These are phyloP conservation scores for Pherbina coryleti DNA, from an alignment of 2,888 invertebrate species.

Conservation along the genomic window DNA sequence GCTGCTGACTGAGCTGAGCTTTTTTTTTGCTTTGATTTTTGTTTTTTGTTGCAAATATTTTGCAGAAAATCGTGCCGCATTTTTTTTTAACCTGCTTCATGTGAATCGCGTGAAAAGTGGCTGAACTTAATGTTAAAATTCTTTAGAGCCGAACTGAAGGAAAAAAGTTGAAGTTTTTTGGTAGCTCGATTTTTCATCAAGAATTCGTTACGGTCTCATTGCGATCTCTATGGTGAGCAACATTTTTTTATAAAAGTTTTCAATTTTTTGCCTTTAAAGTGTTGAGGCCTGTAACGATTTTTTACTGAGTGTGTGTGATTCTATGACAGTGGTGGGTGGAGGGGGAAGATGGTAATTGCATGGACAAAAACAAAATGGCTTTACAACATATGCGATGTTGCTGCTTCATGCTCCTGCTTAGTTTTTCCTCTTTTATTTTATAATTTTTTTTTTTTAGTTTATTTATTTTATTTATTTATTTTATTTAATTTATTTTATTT, in stretches of 20 bases:
- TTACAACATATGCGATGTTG: too few relatives aligned
- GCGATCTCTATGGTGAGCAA: not conserved
- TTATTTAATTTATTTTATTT: not conserved
- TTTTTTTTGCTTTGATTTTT: not conserved
- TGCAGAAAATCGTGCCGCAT: not conserved
- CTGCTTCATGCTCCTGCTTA: too few relatives aligned
- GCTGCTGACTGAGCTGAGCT: not conserved
- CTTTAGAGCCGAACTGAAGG: not conserved
- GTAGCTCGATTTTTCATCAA: not conserved
- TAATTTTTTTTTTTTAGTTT: too few relatives aligned
- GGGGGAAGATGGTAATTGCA: too few relatives aligned
- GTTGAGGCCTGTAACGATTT: too few relatives aligned
- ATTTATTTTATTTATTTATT: too few relatives aligned
- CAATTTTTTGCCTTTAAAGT: too few relatives aligned
- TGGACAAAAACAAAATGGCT: too few relatives aligned
- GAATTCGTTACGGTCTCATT: constrained; percentile 8
- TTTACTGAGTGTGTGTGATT: too few relatives aligned
- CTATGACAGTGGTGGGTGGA: too few relatives aligned
- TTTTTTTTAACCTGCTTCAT: not conserved
- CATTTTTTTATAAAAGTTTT: too few relatives aligned
- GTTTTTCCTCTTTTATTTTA: too few relatives aligned
- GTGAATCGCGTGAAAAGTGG: not conserved
- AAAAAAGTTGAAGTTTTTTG: not conserved
- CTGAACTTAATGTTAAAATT: not conserved
- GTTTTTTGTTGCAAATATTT: not conserved